Conservation (phyloP, 2,888 invertebrate species). For the Zonitis immaculata region DNA sequence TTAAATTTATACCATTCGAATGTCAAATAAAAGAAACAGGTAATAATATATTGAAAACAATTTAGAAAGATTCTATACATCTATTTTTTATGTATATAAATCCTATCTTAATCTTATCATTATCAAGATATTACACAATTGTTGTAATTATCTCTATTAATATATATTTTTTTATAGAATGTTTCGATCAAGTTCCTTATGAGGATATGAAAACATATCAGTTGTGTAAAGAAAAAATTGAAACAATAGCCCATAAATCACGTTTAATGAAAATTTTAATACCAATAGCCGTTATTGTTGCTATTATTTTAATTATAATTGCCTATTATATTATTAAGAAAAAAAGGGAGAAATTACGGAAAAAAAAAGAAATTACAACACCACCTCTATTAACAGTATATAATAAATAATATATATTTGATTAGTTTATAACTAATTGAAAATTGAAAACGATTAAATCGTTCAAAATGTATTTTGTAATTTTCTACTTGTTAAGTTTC, state of each 20-base stretch:
- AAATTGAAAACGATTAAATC: neutral
- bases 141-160: neutral
- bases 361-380: neutral
- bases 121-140: neutral
- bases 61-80: too few relatives aligned
- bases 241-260: constrained; percentile 4
- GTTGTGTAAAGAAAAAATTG: constrained; percentile 1
- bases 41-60: constrained; percentile 22
- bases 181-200: constrained; percentile 3
- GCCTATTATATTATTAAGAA: neutral
- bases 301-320: neutral
- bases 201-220: constrained; percentile 9
- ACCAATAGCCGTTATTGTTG: neutral
- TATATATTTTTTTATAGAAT: constrained; percentile 7
- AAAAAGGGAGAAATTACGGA: neutral
- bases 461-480: neutral
- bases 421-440: neutral
- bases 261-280: constrained; percentile 7
- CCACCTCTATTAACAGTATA: constrained; percentile 1
- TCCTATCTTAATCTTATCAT: neutral
- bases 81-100: neutral
- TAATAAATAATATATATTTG: neutral
- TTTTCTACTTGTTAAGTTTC: neutral
- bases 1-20: constrained; percentile 33
- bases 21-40: constrained; percentile 32